These are phyloP conservation scores for Micrasema longulum DNA, from an alignment of 1,140 invertebrate genomes.

Conservation along the genomic window DNA sequence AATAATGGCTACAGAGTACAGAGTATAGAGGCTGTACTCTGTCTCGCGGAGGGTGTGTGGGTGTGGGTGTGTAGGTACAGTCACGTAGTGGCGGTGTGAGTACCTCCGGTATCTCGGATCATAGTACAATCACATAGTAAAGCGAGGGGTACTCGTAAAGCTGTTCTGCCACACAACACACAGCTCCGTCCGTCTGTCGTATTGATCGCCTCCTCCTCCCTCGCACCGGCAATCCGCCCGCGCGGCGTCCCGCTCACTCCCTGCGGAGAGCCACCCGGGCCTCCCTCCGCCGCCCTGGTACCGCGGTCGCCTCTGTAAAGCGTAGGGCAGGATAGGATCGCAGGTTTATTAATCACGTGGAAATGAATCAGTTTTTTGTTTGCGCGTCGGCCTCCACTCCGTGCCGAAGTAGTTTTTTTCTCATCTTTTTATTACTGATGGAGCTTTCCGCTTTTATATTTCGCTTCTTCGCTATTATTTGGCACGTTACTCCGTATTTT, in stretches of 20 bases:
- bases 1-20: conserved; percentile 27
- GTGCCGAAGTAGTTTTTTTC: conserved; percentile 14
- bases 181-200: conserved; percentile 49
- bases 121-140: conserved; percentile 53
- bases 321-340: conserved; percentile 36
- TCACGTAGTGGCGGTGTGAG: too few relatives aligned
- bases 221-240: conserved; percentile 30
- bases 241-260: conserved; percentile 39
- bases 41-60: neutral
- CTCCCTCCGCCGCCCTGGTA: conserved; percentile 39
- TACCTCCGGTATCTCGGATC: conserved; percentile 40
- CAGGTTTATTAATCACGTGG: conserved; percentile 52
- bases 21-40: conserved; percentile 2
- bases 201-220: conserved; percentile 44
- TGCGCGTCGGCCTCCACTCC: conserved; percentile 19
- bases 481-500: conserved; percentile 26
- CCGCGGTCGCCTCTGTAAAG: neutral
- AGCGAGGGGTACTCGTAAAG: conserved; percentile 48
- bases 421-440: conserved; percentile 21
- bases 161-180: conserved; percentile 43
- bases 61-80: neutral
- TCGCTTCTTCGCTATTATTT: conserved; percentile 23
- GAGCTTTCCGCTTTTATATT: conserved; percentile 26
- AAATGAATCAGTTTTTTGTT: conserved; percentile 48
- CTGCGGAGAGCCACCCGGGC: conserved; percentile 29